Conservation (phyloP, 1,140 invertebrate species). For the Pectinophora gossypiella region DNA sequence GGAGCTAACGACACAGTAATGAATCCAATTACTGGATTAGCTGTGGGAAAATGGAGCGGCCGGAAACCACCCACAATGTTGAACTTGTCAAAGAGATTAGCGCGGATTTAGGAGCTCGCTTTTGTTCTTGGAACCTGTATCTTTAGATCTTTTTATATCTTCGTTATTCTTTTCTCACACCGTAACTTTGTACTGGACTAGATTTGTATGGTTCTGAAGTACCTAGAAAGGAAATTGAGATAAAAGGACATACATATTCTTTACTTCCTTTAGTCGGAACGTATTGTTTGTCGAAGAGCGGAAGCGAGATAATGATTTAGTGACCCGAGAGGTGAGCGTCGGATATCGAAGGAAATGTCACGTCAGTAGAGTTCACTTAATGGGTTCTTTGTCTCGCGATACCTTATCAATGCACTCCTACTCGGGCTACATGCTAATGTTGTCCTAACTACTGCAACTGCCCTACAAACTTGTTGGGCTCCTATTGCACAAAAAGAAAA, state of each 20-base stretch:
- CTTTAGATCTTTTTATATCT: too few species aligned
- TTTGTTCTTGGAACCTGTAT: constrained; percentile 5
- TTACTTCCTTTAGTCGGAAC: neutral
- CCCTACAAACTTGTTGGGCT: too few species aligned
- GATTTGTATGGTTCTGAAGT: neutral
- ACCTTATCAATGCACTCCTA: constrained; percentile 54
- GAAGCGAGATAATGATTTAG: constrained; percentile 64
- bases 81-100: neutral
- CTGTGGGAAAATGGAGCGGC: constrained; percentile 7
- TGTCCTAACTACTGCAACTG: too few species aligned
- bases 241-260: neutral
- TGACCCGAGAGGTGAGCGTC: constrained; percentile 63
- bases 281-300: constrained; percentile 23
- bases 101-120: neutral
- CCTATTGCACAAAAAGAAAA: too few species aligned
- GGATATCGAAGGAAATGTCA: constrained; percentile 72
- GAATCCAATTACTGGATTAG: neutral
- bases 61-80: neutral
- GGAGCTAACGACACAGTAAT: neutral
- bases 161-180: neutral
- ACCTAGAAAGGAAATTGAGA: neutral
- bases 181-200: neutral
- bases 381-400: constrained; percentile 71
- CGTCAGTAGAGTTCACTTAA: constrained; percentile 48
- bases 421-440: too few species aligned